phyloP scores from a whole-genome alignment of 2,888 invertebrate species.

The Tuta absoluta region DNA sequence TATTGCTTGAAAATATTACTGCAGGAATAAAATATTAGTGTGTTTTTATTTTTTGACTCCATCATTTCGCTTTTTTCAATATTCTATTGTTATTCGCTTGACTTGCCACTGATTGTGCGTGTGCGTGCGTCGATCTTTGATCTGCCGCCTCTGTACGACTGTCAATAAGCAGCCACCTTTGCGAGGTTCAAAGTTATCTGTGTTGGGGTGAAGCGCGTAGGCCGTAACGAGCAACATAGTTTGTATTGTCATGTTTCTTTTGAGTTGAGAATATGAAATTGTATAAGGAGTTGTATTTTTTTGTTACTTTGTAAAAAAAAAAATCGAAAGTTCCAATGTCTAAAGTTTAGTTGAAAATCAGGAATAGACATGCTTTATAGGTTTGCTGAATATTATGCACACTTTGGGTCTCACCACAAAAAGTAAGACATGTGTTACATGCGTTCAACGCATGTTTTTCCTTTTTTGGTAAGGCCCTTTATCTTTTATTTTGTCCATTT shows the following conservation, averaged over 20 bases:
- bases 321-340: no score
- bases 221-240: conserved; percentile 16
- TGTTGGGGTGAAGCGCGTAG: conserved; percentile 22
- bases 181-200: conserved; percentile 47
- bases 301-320: no score
- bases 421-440: no score
- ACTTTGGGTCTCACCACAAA: no score
- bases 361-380: no score
- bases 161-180: conserved; percentile 46
- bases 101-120: conserved; percentile 53
- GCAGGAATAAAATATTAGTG: background rate
- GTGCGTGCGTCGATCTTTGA: conserved; percentile 53
- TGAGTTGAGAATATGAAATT: background rate
- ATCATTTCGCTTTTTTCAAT: background rate
- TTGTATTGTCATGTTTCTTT: conserved; percentile 18
- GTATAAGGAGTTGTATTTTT: no score
- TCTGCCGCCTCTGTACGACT: conserved; percentile 45
- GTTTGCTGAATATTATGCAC: no score
- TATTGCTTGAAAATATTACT: no score
- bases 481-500: no score
- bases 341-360: no score
- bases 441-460: no score
- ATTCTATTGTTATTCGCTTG: conserved; percentile 35
- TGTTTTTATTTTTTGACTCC: background rate
- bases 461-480: no score